Conservation (phyloP, 2,797 vertebrate species). For the Bradypus variegatus region DNA sequence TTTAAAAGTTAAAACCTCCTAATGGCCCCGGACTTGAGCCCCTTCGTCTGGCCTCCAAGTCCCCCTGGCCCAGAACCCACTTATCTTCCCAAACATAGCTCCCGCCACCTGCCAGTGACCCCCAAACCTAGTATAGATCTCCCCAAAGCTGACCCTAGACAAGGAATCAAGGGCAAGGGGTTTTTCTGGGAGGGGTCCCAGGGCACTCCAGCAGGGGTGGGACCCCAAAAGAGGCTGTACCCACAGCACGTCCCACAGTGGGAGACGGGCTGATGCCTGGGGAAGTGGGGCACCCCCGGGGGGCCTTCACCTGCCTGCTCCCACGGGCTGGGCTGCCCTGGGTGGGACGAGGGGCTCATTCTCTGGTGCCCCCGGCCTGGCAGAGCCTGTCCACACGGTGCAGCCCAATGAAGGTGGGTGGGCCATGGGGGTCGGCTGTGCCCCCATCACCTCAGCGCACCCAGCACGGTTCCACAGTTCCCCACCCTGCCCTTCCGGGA, state of each 20-base stretch:
- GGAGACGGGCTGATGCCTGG: no score
- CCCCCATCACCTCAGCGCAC: neutral
- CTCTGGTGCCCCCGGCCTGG: neutral
- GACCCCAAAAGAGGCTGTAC: rapidly evolving
- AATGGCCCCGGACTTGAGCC: neutral
- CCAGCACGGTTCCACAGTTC: neutral
- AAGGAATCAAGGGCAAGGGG: rapidly evolving
- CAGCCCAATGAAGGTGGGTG: neutral
- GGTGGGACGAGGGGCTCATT: no score
- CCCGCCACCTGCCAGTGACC: neutral
- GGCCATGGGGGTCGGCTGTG: slow-evolving; percentile 25
- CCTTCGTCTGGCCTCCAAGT: neutral
- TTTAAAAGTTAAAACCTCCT: slow-evolving; percentile 30
- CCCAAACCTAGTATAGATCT: neutral
- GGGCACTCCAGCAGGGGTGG: neutral
- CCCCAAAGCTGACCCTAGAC: neutral
- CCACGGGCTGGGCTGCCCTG: no score
- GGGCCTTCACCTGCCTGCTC: rapidly evolving
- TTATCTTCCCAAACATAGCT: neutral
- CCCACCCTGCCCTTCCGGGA: slow-evolving; percentile 9
- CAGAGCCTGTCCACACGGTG: neutral
- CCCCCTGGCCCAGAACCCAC: no score
- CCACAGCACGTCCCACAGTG: rapidly evolving
- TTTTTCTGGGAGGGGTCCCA: neutral
- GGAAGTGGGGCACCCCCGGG: neutral